Evolutionary conservation across 2,113 vertebrate genomes (phyloP), one percentile per base, ranked within the genome.

Genomic region (Dipodomys spectabilis): DNA sequence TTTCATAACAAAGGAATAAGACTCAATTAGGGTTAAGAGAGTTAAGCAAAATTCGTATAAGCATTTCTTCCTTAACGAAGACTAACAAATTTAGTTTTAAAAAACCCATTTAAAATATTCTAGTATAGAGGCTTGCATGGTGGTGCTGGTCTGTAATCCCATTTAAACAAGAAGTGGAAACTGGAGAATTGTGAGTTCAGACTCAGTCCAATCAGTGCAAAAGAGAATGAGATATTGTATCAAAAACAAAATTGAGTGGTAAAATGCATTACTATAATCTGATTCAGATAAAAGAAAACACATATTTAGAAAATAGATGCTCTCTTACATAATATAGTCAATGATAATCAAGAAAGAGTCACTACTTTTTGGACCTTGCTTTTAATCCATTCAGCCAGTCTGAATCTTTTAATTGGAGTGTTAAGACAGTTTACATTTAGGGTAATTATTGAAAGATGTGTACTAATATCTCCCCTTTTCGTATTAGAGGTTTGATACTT

Each of bases 1-100:
- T 80, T 67, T 2, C 80, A 1, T 86, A 82, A 85, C 5, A 28
- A 78, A 93, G 28, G 64, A 75, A 60, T 64, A 57, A 23, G 7
- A 81, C 11, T 86, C 77, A 88, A 35, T 10, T 64, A 68, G n/a
- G 7, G 64, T 81, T 67, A 82, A 85, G 7, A 82, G 28, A 84
- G 84, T 93, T 77, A 88, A 93, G 60, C 19, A 85, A 75, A 68
- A 67, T 93, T 9, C 7, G 88, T 86, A 78, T 30, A 77, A 83
- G 64, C 13, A 88, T 18, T 10, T n/a, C 53, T 57, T 81, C 8
- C 44, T 74, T 89, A 83, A 60, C 7, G 77, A 84, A 77, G 18
- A 64, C 22, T 77, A 22, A 75, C 20, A 72, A 87, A 44, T 81
- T 57, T 39, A 28, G 1, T 28, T 2, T 65, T 10, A 62, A 28